Evolutionary conservation across 2,797 vertebrate genomes (phyloP), one percentile per base, ranked within the genome.

Genomic region (Etheostoma perlongum): DNA sequence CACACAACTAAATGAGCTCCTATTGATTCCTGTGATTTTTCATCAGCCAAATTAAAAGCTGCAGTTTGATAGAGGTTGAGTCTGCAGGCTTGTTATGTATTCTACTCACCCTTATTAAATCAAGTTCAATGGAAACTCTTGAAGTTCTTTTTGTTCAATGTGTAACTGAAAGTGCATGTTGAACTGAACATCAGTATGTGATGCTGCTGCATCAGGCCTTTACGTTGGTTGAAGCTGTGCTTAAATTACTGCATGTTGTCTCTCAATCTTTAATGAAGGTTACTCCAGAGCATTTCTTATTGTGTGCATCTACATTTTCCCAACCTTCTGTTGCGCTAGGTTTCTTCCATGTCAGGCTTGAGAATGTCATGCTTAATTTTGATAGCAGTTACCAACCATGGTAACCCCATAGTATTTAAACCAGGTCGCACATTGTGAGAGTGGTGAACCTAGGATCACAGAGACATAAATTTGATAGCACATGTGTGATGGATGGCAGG

Each of bases 41-140:
- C 89, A 92, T 93, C 90, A 91, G 79, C 79, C 91, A 90, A 85
- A 92, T 91, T 89, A 92, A 93, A 92, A 90, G 77, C 77, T 73
- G 84, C 78, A 36, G 60, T 90, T 86, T 88, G 81, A 82, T 80
- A 42, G 78, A 74, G 76, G 64, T 75, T 83, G 65, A 48, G 55
- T 69, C 81, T 66, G 46, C 63, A 55, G 27, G 46, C 67, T 66
- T 66, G 49, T 87, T 76, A 76, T 58, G 44, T 53, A 47, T 83
- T 88, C 74, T 71, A 19, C 62, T 67, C 55, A 51, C 23, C 36
- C 53, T 30, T 57, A 62, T 74, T 86, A 81, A 89, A 84, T 88
- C 85, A 88, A 74, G 63, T 82, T 85, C 25, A 67, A 23, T n/a
- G 42, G 47, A 78, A 76, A 78, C 48, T 73, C 52, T 13, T 30